phyloP scores from a whole-genome alignment of 2,797 vertebrate species.

The Chromis chromis region DNA sequence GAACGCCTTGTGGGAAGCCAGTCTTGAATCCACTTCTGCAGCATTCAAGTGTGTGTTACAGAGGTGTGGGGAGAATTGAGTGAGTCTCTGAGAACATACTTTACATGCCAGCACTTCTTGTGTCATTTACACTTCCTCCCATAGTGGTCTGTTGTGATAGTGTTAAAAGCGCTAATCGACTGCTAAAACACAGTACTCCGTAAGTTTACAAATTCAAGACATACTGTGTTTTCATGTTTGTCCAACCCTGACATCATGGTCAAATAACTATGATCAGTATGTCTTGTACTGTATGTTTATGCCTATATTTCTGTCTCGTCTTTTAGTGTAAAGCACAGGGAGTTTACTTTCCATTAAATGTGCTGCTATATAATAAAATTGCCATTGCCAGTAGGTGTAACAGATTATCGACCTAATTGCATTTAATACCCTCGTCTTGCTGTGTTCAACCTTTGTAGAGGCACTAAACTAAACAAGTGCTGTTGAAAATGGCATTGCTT shows the following conservation, averaged over 20 bases:
- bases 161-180: background rate
- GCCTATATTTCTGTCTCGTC: too few species aligned
- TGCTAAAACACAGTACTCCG: background rate
- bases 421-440: background rate
- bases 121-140: constrained; percentile 55
- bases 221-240: background rate
- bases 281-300: too few species aligned
- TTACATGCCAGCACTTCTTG: constrained; percentile 45
- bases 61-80: constrained; percentile 21
- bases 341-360: too few species aligned
- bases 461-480: background rate
- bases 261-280: background rate
- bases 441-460: background rate
- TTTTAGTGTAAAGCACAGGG: too few species aligned
- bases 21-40: constrained; percentile 19
- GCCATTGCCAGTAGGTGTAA: background rate
- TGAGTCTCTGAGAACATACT: constrained; percentile 28
- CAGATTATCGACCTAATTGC: background rate
- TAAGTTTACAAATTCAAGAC: background rate
- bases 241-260: background rate
- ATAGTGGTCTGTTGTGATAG: constrained; percentile 22
- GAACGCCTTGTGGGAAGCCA: constrained; percentile 6
- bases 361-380: too few species aligned
- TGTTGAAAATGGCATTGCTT: constrained; percentile 8
- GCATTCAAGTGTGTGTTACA: constrained; percentile 31